Evolutionary conservation across 2,113 vertebrate genomes (phyloP), one percentile per base, ranked within the genome.

Genomic region (Vicugna pacos): DNA sequence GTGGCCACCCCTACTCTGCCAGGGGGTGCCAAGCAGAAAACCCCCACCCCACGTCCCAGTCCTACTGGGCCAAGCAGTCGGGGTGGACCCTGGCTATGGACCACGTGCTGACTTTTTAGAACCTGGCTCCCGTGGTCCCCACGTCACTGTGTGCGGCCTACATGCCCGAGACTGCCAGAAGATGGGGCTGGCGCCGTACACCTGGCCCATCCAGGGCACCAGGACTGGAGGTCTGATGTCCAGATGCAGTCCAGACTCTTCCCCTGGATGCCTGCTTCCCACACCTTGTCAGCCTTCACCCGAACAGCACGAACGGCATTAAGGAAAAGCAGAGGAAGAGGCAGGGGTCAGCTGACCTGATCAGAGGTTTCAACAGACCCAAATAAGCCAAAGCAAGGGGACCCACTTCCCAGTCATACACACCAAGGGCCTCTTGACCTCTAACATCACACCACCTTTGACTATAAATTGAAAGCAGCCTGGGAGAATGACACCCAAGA

Each of bases 321-420:
- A 4, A 60, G 48, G n/a, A 77, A 5, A 2, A 17, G 58, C 15
- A 42, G 19, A 26, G 5, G 20, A 62, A 13, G 65, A 11, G 3
- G 19, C 2, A 16, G 13, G n/a, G 0, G 0, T 1, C 42, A 8
- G 30, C 6, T 2, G 32, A 30, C 11, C 16, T 42, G 38, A 42
- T 42, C 38, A 42, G 38, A 42, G 38, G 38, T 42, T 42, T 3
- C 52, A 13, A 13, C 11, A 3, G 30, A 38, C 6, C 7, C 35
- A 38, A 5, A 64, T 0, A 1, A 1, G 1, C 46, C 77, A 20
- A 9, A 14, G 52, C 70, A 35, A 54, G n/a, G 65, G 76, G 46
- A 10, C 56, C 2, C 0, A 15, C 14, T 70, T 60, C 64, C 48
- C 28, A 3, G 22, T 52, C 2, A 26, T 17, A 58, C 5, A 4